These are phyloP conservation scores for Drosophila pruinosa DNA, from an alignment of 1,140 invertebrate species.

Conservation along the genomic window DNA sequence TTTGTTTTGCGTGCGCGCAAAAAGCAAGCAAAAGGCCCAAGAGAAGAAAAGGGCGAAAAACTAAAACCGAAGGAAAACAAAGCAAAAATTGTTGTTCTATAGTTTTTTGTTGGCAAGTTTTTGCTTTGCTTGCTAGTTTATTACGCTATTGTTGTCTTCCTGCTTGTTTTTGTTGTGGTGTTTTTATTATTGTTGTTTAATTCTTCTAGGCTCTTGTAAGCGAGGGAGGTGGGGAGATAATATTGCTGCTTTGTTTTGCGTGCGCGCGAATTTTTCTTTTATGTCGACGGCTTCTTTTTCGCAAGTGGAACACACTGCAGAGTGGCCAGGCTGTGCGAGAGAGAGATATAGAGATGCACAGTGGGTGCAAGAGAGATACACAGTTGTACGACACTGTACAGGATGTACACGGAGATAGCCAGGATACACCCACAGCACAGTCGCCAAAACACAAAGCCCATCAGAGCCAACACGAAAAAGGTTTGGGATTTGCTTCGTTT, in stretches of 20 bases:
- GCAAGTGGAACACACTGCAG: constrained; percentile 60
- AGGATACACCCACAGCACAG: constrained; percentile 27
- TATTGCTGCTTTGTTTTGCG: constrained; percentile 61
- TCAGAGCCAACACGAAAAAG: constrained; percentile 69
- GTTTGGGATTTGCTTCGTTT: constrained; percentile 54
- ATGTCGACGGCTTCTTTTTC: constrained; percentile 13
- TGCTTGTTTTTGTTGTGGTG: constrained; percentile 25
- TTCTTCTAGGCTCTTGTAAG: constrained; percentile 61
- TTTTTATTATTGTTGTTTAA: constrained; percentile 62
- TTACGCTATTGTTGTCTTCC: constrained; percentile 64
- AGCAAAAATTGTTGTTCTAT: constrained; percentile 47
- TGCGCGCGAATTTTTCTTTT: constrained; percentile 46
- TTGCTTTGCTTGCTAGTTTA: constrained; percentile 65
- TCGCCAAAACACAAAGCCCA: constrained; percentile 65
- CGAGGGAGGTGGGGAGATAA: constrained; percentile 38
- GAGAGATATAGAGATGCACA: neutral
- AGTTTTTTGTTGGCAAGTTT: constrained; percentile 47
- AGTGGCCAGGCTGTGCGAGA: neutral
- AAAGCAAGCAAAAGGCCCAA: neutral
- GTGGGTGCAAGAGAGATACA: constrained; percentile 9
- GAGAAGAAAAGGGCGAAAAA: constrained; percentile 1
- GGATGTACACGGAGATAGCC: constrained; percentile 18
- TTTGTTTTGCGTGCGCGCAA: constrained; percentile 33
- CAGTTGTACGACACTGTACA: constrained; percentile 9
- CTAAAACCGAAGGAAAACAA: constrained; percentile 39